Evolutionary conservation across 2,797 vertebrate species (phyloP), one percentile per base, ranked within the genome.

Genomic region (Hyperoplus immaculatus): DNA sequence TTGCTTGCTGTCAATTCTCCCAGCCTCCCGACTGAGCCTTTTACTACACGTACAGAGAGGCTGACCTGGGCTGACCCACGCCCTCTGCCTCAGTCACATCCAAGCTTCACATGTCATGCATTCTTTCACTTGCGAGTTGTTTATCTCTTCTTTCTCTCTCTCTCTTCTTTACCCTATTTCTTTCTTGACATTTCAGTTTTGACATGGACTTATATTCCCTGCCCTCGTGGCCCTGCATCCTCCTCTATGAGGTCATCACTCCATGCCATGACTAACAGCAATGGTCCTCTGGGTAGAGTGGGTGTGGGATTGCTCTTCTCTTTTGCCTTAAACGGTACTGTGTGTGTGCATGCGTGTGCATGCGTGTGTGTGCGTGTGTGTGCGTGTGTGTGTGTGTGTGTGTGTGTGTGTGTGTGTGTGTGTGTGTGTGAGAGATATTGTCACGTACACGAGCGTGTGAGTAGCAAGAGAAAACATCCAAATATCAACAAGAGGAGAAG

Each of bases 381-480:
- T 45, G 43, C 6, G 43, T 6, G 43, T 6, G 43, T 45, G 43
- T 45, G 42, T 43, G 42, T 43, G 42, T 43, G 42, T 43, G 42
- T 43, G 42, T 43, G 42, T 43, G 56, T n/a, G 60, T 13, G 61
- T 16, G 21, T n/a, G 16, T 12, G 41, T n/a, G 45, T 16, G 55
- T 21, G 21, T 9, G 45, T 14, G n/a, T n/a, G n/a, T n/a, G n/a
- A n/a, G n/a, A n/a, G n/a, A n/a, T n/a, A n/a, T n/a, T n/a, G n/a
- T n/a, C n/a, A n/a, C n/a, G n/a, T n/a, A n/a, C n/a, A n/a, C n/a
- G n/a, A n/a, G n/a, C n/a, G n/a, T 45, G 5, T 6, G 49, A 36
- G 45, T 21, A 38, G 46, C 49, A 61, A 79, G 80, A 77, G 74
- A 83, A 90, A 91, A 90, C 84, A 88, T 86, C 84, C 80, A 84